Conservation (phyloP, 2,797 vertebrate species). For the Adrianichthys oophorus region DNA sequence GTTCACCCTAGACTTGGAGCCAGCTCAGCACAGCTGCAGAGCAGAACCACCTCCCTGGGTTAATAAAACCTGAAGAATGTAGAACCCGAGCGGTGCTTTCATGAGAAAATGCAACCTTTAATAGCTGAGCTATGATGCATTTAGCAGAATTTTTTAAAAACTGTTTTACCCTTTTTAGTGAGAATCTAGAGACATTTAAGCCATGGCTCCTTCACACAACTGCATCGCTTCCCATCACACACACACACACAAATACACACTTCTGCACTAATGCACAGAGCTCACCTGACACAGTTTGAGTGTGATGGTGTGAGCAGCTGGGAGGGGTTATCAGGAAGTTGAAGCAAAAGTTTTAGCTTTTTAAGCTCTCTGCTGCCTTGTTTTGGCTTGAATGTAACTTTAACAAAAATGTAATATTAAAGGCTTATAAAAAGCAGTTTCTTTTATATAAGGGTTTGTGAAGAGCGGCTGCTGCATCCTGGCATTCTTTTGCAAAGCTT, state of each 20-base stretch:
- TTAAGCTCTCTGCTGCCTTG: constrained; percentile 54
- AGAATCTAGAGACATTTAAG: constrained; percentile 17
- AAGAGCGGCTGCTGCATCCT: constrained; percentile 31
- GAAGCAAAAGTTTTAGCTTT: constrained; percentile 7
- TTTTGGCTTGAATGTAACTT: constrained; percentile 67
- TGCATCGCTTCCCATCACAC: constrained; percentile 6
- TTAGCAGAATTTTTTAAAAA: constrained; percentile 14
- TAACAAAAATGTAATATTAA: constrained; percentile 32
- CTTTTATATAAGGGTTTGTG: constrained; percentile 26
- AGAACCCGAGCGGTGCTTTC: constrained; percentile 6
- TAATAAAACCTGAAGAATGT: no score
- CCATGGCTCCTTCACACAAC: constrained; percentile 17
- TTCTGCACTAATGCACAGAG: constrained; percentile 8
- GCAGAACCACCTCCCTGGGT: no score
- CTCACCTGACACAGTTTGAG: constrained; percentile 13
- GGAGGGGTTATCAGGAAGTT: neutral
- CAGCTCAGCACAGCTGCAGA: no score
- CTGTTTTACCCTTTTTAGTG: constrained; percentile 23
- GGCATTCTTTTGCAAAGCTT: constrained; percentile 8
- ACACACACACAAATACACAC: constrained; percentile 1
- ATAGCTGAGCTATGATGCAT: constrained; percentile 12
- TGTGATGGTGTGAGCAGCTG: neutral
- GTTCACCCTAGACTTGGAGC: neutral
- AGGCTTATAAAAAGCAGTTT: constrained; percentile 38
- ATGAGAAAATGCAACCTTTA: constrained; percentile 16